Percentiles rank a stretch among this genome's conserved stretches.
phyloP scores from a whole-genome alignment of 2,888 invertebrate genomes.

The Crepidodera aurea region DNA sequence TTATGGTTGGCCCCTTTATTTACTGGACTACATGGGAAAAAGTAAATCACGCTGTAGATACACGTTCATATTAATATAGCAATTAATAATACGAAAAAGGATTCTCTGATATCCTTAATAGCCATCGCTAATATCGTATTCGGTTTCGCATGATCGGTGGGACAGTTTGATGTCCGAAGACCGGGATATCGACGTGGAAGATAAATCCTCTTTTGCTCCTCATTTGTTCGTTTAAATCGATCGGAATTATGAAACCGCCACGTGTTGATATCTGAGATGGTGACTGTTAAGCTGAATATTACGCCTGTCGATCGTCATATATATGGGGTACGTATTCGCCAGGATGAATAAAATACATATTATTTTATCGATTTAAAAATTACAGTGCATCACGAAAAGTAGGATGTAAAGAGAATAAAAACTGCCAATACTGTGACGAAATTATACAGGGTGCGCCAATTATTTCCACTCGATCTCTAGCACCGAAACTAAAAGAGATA shows the following conservation, averaged over 20 bases:
- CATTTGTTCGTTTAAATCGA: constrained; percentile 19
- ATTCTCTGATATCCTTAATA: neutral
- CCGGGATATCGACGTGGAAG: neutral
- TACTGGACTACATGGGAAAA: no score
- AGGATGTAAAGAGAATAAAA: no score
- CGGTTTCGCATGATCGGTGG: constrained; percentile 13
- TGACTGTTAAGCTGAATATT: constrained; percentile 45
- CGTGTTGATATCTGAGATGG: constrained; percentile 39
- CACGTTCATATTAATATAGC: no score
- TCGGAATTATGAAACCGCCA: constrained; percentile 27
- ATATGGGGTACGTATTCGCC: constrained; percentile 39
- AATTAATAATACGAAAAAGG: constrained; percentile 4
- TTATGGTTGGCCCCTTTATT: no score
- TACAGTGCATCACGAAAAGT: no score
- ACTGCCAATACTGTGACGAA: no score
- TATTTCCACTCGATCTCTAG: no score
- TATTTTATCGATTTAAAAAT: no score
- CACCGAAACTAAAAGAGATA: no score
- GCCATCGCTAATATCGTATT: neutral
- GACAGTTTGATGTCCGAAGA: constrained; percentile 3
- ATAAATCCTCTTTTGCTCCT: neutral
- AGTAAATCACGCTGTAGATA: no score
- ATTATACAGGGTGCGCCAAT: no score
- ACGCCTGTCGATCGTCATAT: constrained; percentile 34
- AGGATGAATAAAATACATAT: no score